Percentiles rank a stretch among this genome's conserved stretches.
These are phyloP conservation scores for Oxytorus armatus DNA, from an alignment of 2,888 invertebrate species.

Conservation along the genomic window DNA sequence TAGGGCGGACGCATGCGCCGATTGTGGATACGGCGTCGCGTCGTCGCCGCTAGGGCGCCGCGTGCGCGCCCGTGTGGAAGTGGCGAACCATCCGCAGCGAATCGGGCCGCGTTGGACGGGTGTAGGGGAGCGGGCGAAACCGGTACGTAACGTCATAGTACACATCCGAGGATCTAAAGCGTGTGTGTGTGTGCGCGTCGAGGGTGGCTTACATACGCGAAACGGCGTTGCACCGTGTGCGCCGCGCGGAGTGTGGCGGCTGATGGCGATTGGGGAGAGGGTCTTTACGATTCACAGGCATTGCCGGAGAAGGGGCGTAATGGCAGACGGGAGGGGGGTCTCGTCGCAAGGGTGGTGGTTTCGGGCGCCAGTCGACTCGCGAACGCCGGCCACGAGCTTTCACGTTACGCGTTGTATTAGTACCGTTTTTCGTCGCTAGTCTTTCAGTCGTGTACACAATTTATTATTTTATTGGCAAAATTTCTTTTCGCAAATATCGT, in stretches of 20 bases:
- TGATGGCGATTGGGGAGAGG: conserved; percentile 45
- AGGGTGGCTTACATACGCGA: conserved; percentile 41
- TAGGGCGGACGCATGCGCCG: conserved; percentile 74
- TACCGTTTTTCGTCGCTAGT: conserved; percentile 6
- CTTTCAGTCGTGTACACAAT: not conserved
- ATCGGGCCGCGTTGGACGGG: conserved; percentile 13
- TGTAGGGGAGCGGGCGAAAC: not conserved
- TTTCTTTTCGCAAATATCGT: too few relatives aligned
- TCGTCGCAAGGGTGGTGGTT: conserved; percentile 81
- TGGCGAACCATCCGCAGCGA: conserved; percentile 40
- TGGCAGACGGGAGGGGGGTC: conserved; percentile 73
- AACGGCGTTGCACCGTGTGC: conserved; percentile 35
- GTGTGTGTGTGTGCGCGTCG: conserved; percentile 57
- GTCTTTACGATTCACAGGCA: conserved; percentile 61
- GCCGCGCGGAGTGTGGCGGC: not conserved
- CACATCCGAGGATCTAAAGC: conserved; percentile 17
- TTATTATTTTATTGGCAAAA: not conserved
- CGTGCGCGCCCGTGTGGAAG: conserved; percentile 62
- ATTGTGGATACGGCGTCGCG: conserved; percentile 40
- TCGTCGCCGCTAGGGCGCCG: conserved; percentile 53
- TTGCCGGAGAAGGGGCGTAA: conserved; percentile 27
- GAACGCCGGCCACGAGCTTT: conserved; percentile 75
- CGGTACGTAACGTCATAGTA: conserved; percentile 13
- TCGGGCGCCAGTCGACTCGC: conserved; percentile 81
- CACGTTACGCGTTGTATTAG: conserved; percentile 57